A percentile compares a stretch with the other conserved stretches of the same genome.
These are phyloP conservation scores for Rhadina sibilatrix DNA, from an alignment of 2,113 vertebrate genomes.

Conservation along the genomic window DNA sequence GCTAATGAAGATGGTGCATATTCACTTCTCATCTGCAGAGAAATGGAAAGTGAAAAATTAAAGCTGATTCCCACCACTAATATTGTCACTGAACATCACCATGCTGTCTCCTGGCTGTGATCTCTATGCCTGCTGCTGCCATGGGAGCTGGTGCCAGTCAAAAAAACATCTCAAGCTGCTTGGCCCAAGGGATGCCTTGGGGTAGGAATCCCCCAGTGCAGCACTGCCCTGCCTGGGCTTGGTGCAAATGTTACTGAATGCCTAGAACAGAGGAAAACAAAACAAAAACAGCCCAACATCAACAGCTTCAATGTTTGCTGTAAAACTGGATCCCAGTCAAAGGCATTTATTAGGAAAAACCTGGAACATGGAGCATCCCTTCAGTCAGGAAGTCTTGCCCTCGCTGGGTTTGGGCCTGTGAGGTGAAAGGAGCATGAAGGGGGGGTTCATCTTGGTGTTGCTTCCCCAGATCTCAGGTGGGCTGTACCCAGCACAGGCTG, in stretches of 20 bases:
- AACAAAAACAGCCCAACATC: background rate
- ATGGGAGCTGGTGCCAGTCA: background rate
- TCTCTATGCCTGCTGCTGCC: background rate
- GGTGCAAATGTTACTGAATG: background rate
- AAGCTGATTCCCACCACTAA: constrained; percentile 64
- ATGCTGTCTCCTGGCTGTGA: constrained; percentile 19
- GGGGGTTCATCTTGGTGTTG: background rate
- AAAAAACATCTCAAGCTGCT: constrained; percentile 10
- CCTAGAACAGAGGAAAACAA: background rate
- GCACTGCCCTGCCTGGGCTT: background rate
- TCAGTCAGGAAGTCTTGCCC: background rate
- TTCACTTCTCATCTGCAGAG: constrained; percentile 23
- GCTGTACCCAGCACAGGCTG: background rate
- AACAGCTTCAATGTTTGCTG: background rate
- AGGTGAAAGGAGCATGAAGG: background rate
- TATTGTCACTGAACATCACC: constrained; percentile 32
- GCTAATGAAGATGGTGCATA: constrained; percentile 36
- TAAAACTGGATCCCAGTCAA: background rate
- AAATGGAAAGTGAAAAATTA: constrained; percentile 60
- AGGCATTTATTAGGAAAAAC: background rate
- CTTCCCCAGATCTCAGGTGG: background rate
- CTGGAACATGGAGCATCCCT: background rate
- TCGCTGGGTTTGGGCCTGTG: fast-evolving
- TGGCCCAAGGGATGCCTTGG: background rate
- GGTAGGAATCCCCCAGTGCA: background rate